phyloP scores from a whole-genome alignment of 2,888 invertebrate species.

The Zaprionus bogoriensis region DNA sequence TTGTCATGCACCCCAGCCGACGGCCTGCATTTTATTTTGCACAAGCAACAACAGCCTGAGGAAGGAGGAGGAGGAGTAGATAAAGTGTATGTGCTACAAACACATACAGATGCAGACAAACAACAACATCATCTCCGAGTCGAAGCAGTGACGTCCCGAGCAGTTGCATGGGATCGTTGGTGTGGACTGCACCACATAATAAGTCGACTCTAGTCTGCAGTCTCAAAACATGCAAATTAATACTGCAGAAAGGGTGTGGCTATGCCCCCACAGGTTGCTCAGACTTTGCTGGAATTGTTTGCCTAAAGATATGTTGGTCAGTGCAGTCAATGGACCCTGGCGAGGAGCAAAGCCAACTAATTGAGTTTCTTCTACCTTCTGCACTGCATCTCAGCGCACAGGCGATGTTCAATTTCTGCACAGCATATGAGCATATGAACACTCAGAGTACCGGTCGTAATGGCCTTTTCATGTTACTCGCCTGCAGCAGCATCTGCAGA shows the following conservation, averaged over 20 bases:
- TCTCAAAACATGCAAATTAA: slow-evolving; percentile 12
- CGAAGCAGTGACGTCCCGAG: neutral
- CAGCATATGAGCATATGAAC: neutral
- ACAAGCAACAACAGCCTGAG: slow-evolving; percentile 45
- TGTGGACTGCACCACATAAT: neutral
- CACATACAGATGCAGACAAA: slow-evolving; percentile 61
- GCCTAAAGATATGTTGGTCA: neutral
- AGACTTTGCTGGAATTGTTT: slow-evolving; percentile 12
- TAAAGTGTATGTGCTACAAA: slow-evolving; percentile 63
- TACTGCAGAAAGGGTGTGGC: neutral
- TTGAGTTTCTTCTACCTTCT: slow-evolving; percentile 9
- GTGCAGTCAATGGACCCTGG: neutral
- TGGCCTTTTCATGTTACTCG: slow-evolving; percentile 21
- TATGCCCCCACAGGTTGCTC: neutral
- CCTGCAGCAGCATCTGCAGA: neutral
- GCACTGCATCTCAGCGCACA: slow-evolving; percentile 2
- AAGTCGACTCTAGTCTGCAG: neutral
- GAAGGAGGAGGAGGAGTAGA: slow-evolving; percentile 27
- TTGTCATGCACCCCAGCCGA: slow-evolving; percentile 53
- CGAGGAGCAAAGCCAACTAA: slow-evolving; percentile 34
- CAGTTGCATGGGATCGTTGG: slow-evolving; percentile 1
- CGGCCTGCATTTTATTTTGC: slow-evolving; percentile 41
- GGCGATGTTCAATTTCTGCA: slow-evolving; percentile 4
- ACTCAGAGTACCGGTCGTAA: slow-evolving; percentile 18
- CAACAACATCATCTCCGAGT: slow-evolving; percentile 26